These are phyloP conservation scores for Epinotia demarniana DNA, from an alignment of 2,888 invertebrate species.

Conservation along the genomic window DNA sequence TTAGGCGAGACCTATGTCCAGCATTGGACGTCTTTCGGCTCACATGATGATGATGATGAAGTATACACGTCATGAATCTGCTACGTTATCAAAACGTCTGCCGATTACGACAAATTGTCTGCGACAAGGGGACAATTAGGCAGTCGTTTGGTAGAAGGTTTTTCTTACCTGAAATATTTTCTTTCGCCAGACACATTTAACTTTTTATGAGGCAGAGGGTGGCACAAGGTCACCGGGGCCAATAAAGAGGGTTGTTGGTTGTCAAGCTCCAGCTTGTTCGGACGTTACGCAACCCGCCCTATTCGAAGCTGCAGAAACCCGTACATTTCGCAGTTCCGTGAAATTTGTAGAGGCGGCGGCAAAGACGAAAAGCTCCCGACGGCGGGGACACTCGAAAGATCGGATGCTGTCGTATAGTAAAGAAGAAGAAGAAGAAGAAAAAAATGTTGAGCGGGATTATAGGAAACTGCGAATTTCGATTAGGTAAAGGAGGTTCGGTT, in stretches of 20 bases:
- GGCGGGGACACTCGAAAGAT: conserved; percentile 63
- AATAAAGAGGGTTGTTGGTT: conserved; percentile 49
- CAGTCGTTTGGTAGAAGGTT: conserved; percentile 52
- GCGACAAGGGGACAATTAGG: conserved; percentile 50
- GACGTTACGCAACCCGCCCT: conserved; percentile 61
- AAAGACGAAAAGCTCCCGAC: conserved; percentile 67
- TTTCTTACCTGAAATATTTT: conserved; percentile 52
- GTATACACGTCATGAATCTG: background rate
- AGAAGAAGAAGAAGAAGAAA: no score
- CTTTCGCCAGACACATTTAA: conserved; percentile 40
- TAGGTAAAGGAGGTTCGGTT: conserved; percentile 5
- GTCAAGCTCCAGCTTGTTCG: conserved; percentile 56
- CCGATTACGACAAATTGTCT: conserved; percentile 50
- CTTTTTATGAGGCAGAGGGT: conserved; percentile 41
- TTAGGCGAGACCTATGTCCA: no score
- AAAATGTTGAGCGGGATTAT: no score
- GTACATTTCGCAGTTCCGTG: conserved; percentile 59
- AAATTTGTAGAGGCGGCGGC: conserved; percentile 55
- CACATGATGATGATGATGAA: no score
- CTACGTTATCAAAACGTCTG: conserved; percentile 32
- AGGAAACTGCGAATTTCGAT: conserved; percentile 15
- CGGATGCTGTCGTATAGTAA: conserved; percentile 45
- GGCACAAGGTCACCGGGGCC: conserved; percentile 34
- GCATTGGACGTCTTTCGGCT: no score
- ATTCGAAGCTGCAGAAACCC: conserved; percentile 55